These are phyloP conservation scores for Synergus japonicus DNA, from an alignment of 2,888 invertebrate species.

Conservation along the genomic window DNA sequence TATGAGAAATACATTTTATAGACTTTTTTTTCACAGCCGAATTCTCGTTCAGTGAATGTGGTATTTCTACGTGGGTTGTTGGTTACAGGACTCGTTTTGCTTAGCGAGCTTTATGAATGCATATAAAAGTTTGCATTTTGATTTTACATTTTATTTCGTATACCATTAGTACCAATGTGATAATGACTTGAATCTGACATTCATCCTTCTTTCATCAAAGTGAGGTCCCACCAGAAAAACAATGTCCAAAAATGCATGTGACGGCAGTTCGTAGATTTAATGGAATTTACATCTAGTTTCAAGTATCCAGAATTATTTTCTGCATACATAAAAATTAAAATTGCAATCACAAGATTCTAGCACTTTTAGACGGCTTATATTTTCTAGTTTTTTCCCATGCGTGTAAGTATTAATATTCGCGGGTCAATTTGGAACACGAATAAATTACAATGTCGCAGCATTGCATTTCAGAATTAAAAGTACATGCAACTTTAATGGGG, in stretches of 20 bases:
- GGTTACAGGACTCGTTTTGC: constrained; percentile 27
- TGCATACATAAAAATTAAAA: not conserved
- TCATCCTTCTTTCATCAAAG: not conserved
- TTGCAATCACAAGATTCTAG: not conserved
- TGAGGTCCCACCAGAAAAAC: not conserved
- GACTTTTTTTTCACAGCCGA: constrained; percentile 6
- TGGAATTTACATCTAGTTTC: not conserved
- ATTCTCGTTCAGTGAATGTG: constrained; percentile 29
- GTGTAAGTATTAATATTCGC: not conserved
- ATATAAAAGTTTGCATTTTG: constrained; percentile 23
- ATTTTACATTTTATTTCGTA: not conserved
- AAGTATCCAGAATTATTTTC: not conserved
- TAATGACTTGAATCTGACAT: not conserved
- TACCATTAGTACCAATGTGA: constrained; percentile 2
- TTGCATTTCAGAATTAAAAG: constrained; percentile 31
- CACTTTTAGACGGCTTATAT: not conserved
- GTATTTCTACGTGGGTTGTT: constrained; percentile 31
- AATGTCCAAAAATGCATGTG: not conserved
- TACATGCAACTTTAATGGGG: constrained; percentile 31
- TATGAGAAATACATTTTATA: not conserved
- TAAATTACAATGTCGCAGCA: constrained; percentile 31
- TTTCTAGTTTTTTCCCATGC: not conserved
- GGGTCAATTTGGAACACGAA: constrained; percentile 22
- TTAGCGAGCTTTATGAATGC: constrained; percentile 20
- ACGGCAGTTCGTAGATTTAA: not conserved